These are phyloP conservation scores for Pipistrellus pygmaeus DNA, from an alignment of 2,797 vertebrate genomes.

Conservation along the genomic window DNA sequence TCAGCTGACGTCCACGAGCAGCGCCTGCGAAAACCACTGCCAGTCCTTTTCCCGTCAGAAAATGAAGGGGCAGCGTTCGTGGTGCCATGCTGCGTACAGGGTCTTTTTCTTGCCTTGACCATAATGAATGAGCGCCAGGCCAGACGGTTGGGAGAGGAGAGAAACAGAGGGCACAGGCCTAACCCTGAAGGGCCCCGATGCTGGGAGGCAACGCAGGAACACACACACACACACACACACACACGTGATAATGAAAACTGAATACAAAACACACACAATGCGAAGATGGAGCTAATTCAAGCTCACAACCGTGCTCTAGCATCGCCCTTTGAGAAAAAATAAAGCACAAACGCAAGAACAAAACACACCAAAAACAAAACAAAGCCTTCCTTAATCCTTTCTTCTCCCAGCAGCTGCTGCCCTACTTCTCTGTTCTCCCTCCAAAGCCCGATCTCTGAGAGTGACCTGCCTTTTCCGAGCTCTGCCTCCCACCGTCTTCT, in stretches of 20 bases:
- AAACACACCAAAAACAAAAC: not conserved
- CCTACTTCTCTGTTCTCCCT: not conserved
- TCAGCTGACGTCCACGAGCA: not conserved
- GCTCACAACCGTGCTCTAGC: fast-evolving
- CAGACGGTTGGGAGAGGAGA: not conserved
- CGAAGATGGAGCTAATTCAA: not conserved
- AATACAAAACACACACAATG: not conserved
- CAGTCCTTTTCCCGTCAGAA: not conserved
- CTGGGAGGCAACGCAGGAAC: not conserved
- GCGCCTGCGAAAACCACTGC: not conserved
- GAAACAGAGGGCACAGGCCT: not conserved
- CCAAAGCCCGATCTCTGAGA: not conserved
- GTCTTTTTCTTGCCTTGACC: not conserved
- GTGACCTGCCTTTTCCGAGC: fast-evolving
- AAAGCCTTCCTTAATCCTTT: not conserved
- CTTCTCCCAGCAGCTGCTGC: not conserved
- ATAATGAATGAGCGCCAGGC: not conserved
- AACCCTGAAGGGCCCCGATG: fast-evolving
- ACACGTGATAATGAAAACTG: no score
- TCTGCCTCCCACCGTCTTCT: not conserved
- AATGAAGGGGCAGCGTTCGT: fast-evolving
- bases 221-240: not conserved
- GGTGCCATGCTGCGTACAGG: fast-evolving
- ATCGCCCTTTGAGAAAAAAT: not conserved
- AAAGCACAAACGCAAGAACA: not conserved